A percentile compares a stretch with the other conserved stretches of the same genome.
These are phyloP conservation scores for Tachysurus fulvidraco DNA, from an alignment of 2,113 vertebrate species.

Conservation along the genomic window DNA sequence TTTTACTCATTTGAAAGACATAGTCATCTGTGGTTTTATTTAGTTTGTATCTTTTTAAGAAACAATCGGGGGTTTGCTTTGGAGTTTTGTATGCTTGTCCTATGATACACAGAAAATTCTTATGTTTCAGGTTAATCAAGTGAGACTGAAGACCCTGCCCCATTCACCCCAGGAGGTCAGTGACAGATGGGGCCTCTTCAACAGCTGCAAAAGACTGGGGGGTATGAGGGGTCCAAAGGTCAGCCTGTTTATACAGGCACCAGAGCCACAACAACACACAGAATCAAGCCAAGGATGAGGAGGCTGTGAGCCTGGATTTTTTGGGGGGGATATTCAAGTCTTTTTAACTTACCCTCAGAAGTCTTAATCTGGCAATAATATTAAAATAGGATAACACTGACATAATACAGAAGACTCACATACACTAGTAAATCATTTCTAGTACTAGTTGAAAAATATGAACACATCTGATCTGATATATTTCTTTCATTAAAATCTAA, in stretches of 20 bases:
- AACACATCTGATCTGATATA: neutral
- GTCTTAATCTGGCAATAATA: neutral
- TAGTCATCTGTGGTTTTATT: neutral
- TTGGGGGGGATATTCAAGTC: neutral
- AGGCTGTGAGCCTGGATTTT: neutral
- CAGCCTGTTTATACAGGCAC: slow-evolving; percentile 50
- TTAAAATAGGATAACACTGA: neutral
- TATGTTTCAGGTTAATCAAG: slow-evolving; percentile 39
- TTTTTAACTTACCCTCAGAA: neutral
- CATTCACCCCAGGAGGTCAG: slow-evolving; percentile 65
- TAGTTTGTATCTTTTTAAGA: neutral
- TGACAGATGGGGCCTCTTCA: slow-evolving; percentile 73
- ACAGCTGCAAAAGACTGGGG: slow-evolving; percentile 67
- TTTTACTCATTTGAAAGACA: neutral
- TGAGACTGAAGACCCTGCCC: slow-evolving; percentile 30
- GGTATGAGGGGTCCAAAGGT: slow-evolving; percentile 67
- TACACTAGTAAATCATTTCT: neutral
- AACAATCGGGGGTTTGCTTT: neutral
- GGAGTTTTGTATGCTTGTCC: neutral
- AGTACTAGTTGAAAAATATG: neutral
- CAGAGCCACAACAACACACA: slow-evolving; percentile 15
- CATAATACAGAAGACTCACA: neutral
- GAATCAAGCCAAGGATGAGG: neutral
- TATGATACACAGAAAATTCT: slow-evolving; percentile 22
- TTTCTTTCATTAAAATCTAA: neutral